Evolutionary conservation across 2,888 invertebrate species (phyloP).

Genomic region (Ochlodes sylvanus): DNA sequence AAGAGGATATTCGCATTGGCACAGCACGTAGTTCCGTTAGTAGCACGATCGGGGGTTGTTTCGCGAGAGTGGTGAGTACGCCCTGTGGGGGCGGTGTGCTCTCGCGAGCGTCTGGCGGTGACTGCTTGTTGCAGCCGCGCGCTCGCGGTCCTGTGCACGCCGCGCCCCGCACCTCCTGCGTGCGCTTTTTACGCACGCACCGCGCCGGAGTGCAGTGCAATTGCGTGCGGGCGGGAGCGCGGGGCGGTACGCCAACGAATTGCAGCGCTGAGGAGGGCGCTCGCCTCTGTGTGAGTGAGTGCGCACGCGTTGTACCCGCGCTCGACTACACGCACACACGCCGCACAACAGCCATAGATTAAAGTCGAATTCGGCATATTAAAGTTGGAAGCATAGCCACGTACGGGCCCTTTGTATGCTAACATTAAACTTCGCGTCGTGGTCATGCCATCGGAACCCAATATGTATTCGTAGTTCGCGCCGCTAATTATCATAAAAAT

Average conservation of each 20-base stretch:
- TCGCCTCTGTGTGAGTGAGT: slow-evolving; percentile 71
- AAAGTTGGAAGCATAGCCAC: slow-evolving; percentile 65
- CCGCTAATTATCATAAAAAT: slow-evolving; percentile 63
- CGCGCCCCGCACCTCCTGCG: slow-evolving; percentile 74
- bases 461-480: slow-evolving; percentile 60
- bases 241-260: slow-evolving; percentile 75
- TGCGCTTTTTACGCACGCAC: slow-evolving; percentile 84
- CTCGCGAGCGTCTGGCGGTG: slow-evolving; percentile 77
- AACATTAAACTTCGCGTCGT: slow-evolving; percentile 74
- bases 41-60: slow-evolving; percentile 71
- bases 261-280: slow-evolving; percentile 80
- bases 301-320: slow-evolving; percentile 59
- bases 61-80: slow-evolving; percentile 62
- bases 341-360: slow-evolving; percentile 65
- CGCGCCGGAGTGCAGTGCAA: slow-evolving; percentile 81
- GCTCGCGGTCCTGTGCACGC: slow-evolving; percentile 62
- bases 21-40: slow-evolving; percentile 65
- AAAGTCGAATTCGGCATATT: slow-evolving; percentile 76
- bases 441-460: slow-evolving; percentile 63
- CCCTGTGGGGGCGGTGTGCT: slow-evolving; percentile 80
- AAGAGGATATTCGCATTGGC: slow-evolving; percentile 63
- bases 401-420: slow-evolving; percentile 75
- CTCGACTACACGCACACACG: slow-evolving; percentile 43
- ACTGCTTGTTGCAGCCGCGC: slow-evolving; percentile 68
- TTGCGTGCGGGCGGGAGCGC: slow-evolving; percentile 76